A percentile compares a stretch with the other conserved stretches of the same genome.
Evolutionary conservation across 2,888 invertebrate genomes (phyloP).

Genomic region (Drosophila paucipuncta): DNA sequence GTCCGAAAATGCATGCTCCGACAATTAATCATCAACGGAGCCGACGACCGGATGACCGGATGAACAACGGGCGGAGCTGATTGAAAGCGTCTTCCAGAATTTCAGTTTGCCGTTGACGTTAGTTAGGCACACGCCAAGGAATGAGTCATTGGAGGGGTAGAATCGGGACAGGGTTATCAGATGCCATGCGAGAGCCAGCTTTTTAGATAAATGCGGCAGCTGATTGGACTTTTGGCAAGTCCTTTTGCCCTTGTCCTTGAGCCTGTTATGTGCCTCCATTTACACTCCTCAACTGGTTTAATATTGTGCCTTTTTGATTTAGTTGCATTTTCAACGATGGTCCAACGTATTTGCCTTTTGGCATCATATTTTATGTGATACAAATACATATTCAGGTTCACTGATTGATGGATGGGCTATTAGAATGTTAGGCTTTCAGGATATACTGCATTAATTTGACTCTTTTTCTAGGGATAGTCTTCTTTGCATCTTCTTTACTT

Average conservation of each 20-base stretch:
- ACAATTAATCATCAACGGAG: slow-evolving; percentile 72
- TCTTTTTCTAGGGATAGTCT: slow-evolving; percentile 2
- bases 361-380: slow-evolving; percentile 54
- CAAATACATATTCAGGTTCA: not conserved
- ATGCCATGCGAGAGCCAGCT: not conserved
- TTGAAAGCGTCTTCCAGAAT: slow-evolving; percentile 66
- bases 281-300: not conserved
- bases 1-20: slow-evolving; percentile 71
- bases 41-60: slow-evolving; percentile 18
- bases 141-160: not conserved
- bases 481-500: no score
- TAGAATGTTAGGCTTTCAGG: not conserved
- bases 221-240: slow-evolving; percentile 60
- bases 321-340: slow-evolving; percentile 29
- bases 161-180: not conserved
- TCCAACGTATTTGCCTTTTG: slow-evolving; percentile 41
- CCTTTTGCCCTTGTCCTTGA: slow-evolving; percentile 3
- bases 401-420: slow-evolving; percentile 47
- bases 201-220: slow-evolving; percentile 55
- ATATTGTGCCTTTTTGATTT: slow-evolving; percentile 36
- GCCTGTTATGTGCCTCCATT: not conserved
- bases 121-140: slow-evolving; percentile 6
- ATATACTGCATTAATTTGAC: slow-evolving; percentile 15
- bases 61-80: slow-evolving; percentile 39
- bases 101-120: slow-evolving; percentile 35